phyloP scores from a whole-genome alignment of 2,113 vertebrate species.

The human (Homo sapiens) region GRCh38 chr9:69488001-69488500 shows the following conservation, averaged over 20 bases:
- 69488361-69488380: not conserved
- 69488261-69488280: not conserved
- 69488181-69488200: not conserved
- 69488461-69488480: not conserved
- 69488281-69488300: not conserved
- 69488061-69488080: no score
- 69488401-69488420: not conserved
- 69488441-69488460: not conserved
- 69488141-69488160: not conserved
- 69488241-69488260: not conserved
- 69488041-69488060: not conserved
- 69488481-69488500: conserved; percentile 2
- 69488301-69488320: not conserved
- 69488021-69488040: not conserved
- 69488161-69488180: not conserved
- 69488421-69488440: not conserved
- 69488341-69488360: not conserved
- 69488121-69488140: not conserved
- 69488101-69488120: not conserved
- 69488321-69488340: not conserved
- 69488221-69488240: not conserved
- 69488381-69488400: not conserved
- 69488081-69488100: not conserved
- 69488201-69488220: not conserved
- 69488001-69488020: not conserved